Base-by-base conservation (phyloP, 2,888 invertebrate genomes). In the Sympetrum striolatum region DNA sequence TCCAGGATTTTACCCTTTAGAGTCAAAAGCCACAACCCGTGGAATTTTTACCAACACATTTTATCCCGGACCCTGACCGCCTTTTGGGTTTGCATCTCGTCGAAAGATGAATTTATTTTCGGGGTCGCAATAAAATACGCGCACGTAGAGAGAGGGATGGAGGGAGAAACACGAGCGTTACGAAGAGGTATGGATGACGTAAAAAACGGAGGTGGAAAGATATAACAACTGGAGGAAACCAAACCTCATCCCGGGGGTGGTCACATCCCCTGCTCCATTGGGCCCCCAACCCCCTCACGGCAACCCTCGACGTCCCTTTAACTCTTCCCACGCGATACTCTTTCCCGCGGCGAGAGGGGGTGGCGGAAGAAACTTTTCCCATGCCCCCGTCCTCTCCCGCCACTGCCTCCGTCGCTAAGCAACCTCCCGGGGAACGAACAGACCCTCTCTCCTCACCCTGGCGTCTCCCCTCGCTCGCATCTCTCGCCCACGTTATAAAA, bases 371-470 rank as follows among this genome's bases (percentile, higher is more conserved):
- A 44, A 44, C 44, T 44, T 44, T 44, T 53, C 53, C 53, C 48
- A 48, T 15, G 48, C 48, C 6, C 39, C 39, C 44, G 10, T 44
- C 73, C 31, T 73, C 73, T 73, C 73, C 22, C 64, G 60, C 58
- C 22, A 22, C 60, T n/a, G 60, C 64, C 60, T 22, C 86, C 37
- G 86, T 86, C 86, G 86, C 86, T 86, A 86, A 86, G 86, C 86
- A 86, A 86, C 86, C 58, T 86, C 86, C 86, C 86, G 86, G 86
- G 86, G 86, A 86, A 60, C 35, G 82, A 14, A 39, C 44, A 22
- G n/a, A 12, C 48, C 48, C 81, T 39, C 81, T n/a, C 81, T 39
- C 35, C 80, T 53, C 82, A 18, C 82, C 53, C 82, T 18, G 35
- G 14, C 64, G 8, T 22, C 25, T 25, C 37, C 81, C 22, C 81